Percentiles rank a stretch among this genome's conserved stretches.
phyloP scores from a whole-genome alignment of 2,113 vertebrate species.

The Corythaixoides concolor region DNA sequence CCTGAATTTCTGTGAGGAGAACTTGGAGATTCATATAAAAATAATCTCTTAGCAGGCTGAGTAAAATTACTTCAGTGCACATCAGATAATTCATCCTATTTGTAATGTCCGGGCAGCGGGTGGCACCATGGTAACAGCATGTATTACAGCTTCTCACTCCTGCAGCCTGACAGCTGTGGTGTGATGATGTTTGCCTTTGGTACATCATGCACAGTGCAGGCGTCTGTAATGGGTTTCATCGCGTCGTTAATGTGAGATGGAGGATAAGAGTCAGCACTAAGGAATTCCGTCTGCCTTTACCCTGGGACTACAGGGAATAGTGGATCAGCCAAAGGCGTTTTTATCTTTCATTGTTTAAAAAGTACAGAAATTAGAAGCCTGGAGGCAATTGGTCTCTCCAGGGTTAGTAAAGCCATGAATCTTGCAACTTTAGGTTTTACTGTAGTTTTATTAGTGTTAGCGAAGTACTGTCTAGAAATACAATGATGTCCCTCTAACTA shows the following conservation, averaged over 20 bases:
- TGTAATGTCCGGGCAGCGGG: background rate
- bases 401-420: background rate
- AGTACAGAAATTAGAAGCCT: background rate
- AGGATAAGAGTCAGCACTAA: background rate
- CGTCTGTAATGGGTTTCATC: background rate
- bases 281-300: background rate
- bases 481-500: background rate
- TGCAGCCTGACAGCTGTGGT: background rate
- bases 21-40: background rate
- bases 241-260: background rate
- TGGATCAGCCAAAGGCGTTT: background rate
- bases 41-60: background rate
- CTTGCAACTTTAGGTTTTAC: background rate
- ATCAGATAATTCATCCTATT: background rate
- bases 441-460: background rate
- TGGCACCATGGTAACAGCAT: slow-evolving; percentile 33
- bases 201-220: background rate
- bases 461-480: background rate
- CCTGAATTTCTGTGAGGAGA: background rate
- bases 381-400: background rate
- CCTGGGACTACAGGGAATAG: background rate
- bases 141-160: background rate
- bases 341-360: background rate
- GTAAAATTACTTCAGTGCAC: background rate
- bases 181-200: background rate